A percentile compares a stretch with the other conserved stretches of the same genome.
phyloP scores from a whole-genome alignment of 2,797 vertebrate species.

The Carcharodon carcharias region DNA sequence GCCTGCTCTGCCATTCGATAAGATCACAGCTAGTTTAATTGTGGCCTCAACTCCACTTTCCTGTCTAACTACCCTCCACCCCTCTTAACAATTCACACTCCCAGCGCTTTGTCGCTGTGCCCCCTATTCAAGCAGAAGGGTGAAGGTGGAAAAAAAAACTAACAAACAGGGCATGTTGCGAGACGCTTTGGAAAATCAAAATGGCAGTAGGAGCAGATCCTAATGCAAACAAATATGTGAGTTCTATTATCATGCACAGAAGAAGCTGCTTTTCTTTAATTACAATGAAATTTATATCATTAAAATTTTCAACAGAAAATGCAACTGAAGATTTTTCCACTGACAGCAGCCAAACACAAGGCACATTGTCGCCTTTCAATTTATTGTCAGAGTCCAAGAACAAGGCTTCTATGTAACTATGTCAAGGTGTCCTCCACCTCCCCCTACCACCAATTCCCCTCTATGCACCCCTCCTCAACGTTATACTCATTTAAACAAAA shows the following conservation, averaged over 20 bases:
- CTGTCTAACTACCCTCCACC: too few relatives aligned
- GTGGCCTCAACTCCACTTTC: too few relatives aligned
- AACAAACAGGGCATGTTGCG: background rate
- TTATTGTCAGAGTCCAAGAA: background rate
- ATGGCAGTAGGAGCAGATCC: background rate
- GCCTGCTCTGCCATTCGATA: too few relatives aligned
- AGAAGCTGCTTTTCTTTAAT: background rate
- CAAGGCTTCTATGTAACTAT: background rate
- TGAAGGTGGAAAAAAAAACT: background rate
- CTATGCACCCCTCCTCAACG: background rate
- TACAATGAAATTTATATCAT: background rate
- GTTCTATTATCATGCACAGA: background rate
- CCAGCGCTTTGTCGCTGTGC: background rate
- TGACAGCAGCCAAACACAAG: background rate
- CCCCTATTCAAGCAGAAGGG: background rate
- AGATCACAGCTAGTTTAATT: too few relatives aligned
- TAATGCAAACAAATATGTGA: background rate
- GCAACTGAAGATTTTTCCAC: background rate
- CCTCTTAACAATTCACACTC: too few relatives aligned
- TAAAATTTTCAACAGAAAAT: background rate
- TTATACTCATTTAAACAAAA: background rate
- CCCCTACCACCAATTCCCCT: background rate
- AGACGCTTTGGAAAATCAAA: background rate
- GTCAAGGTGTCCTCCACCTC: background rate
- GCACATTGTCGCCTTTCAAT: background rate